Percentiles rank a stretch among this genome's conserved stretches.
Conservation (phyloP, 2,888 invertebrate genomes). For the Drosophila kanekoi region DNA sequence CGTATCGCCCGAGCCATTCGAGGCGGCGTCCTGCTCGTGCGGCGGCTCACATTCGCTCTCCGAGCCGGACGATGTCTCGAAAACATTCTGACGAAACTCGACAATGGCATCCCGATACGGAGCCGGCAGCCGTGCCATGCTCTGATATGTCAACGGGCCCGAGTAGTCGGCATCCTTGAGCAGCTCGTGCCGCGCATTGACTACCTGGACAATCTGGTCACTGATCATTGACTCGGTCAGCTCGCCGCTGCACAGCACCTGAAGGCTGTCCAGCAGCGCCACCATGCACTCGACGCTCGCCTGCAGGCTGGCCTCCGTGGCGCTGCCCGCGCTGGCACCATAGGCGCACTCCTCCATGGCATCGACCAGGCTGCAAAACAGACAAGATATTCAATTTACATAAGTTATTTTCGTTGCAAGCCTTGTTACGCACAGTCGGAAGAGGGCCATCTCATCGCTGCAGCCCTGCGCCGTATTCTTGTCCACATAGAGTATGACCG, state of each 20-base stretch:
- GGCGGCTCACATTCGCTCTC: conserved; percentile 90
- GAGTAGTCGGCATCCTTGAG: conserved; percentile 92
- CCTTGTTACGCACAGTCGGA: conserved; percentile 87
- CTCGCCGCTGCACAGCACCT: conserved; percentile 92
- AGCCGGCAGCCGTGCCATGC: conserved; percentile 92
- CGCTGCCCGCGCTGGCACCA: conserved; percentile 87
- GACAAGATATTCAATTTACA: not conserved
- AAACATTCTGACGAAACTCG: conserved; percentile 88
- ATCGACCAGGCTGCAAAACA: conserved; percentile 91
- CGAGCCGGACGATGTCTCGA: conserved; percentile 87
- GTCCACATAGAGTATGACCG: conserved; percentile 88
- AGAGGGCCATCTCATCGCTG: conserved; percentile 92
- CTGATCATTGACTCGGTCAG: conserved; percentile 87
- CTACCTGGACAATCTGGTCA: conserved; percentile 86
- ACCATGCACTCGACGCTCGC: conserved; percentile 94
- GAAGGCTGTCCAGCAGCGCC: conserved; percentile 92
- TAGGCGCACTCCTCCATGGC: conserved; percentile 97
- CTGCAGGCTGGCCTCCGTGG: conserved; percentile 90
- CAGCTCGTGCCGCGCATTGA: conserved; percentile 89
- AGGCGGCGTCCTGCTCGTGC: conserved; percentile 89
- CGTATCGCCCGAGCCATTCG: conserved; percentile 90
- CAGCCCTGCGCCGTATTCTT: conserved; percentile 88
- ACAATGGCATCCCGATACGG: conserved; percentile 92
- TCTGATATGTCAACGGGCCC: conserved; percentile 94
- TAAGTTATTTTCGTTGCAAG: not conserved